Conservation (phyloP, 2,113 vertebrate species). For the Megaptera novaeangliae region DNA sequence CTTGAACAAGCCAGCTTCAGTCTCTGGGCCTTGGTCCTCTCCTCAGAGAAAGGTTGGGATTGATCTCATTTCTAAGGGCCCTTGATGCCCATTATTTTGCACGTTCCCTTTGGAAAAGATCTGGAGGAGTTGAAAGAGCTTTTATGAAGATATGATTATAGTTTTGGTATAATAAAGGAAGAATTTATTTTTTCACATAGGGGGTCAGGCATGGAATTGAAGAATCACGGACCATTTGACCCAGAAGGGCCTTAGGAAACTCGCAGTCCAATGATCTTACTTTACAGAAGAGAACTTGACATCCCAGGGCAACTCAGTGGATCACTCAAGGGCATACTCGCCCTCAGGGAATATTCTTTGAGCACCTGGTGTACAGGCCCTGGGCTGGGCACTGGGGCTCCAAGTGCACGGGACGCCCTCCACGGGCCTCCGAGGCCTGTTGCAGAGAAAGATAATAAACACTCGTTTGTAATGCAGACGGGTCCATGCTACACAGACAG, state of each 20-base stretch:
- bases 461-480: no score
- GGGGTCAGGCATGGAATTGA: conserved; percentile 33
- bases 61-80: conserved; percentile 32
- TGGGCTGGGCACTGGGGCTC: background rate
- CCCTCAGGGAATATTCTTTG: background rate
- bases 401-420: background rate
- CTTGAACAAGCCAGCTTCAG: background rate
- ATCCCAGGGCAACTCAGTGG: background rate
- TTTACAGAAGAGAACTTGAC: background rate
- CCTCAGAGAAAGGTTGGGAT: background rate
- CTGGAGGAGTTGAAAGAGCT: conserved; percentile 22
- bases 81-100: background rate
- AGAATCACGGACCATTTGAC: conserved; percentile 23
- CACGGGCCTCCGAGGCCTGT: background rate
- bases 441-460: background rate
- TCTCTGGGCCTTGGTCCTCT: background rate
- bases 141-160: conserved; percentile 7
- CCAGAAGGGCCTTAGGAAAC: conserved; percentile 32
- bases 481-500: background rate
- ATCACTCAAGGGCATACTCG: background rate
- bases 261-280: background rate
- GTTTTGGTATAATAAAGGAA: conserved; percentile 33
- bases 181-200: background rate
- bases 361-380: background rate
- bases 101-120: conserved; percentile 39